Percentiles rank a stretch among this genome's conserved stretches.
Evolutionary conservation across 2,888 invertebrate species (phyloP).

Genomic region (Microctonus brassicae): DNA sequence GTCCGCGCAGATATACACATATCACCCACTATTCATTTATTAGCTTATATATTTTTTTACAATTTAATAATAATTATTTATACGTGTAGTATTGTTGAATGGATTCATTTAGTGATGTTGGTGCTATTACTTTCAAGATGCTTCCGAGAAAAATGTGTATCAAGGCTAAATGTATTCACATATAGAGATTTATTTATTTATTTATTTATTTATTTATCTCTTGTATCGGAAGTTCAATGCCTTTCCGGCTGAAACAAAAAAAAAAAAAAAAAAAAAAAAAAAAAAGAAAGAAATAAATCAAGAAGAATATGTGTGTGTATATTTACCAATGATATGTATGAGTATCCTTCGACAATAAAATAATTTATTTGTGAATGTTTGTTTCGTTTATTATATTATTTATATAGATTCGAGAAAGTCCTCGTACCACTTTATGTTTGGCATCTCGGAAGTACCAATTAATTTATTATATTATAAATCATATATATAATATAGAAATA

Average conservation of each 20-base stretch:
- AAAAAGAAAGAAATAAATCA: too few species aligned
- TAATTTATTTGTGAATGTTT: background rate
- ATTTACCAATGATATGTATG: too few species aligned
- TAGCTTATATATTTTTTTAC: background rate
- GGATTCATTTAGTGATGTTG: too few species aligned
- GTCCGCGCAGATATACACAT: too few species aligned
- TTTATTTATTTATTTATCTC: too few species aligned
- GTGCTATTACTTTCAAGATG: background rate
- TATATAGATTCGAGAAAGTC: background rate
- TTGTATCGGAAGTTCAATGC: slow-evolving; percentile 28
- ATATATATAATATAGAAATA: too few species aligned
- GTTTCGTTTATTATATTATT: background rate
- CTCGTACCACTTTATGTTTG: background rate
- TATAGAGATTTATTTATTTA: too few species aligned
- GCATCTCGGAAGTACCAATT: background rate
- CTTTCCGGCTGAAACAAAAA: slow-evolving; percentile 5
- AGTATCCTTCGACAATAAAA: too few species aligned
- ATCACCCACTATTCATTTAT: slow-evolving; percentile 12
- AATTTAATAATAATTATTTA: background rate
- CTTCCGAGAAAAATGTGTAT: slow-evolving; percentile 12
- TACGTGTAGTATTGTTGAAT: too few species aligned
- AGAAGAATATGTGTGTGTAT: too few species aligned
- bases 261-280: background rate
- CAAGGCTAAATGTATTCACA: slow-evolving; percentile 1
- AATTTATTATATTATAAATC: too few species aligned